Base-by-base conservation (phyloP, 2,888 invertebrate genomes). In the Tachystola acroxantha region DNA sequence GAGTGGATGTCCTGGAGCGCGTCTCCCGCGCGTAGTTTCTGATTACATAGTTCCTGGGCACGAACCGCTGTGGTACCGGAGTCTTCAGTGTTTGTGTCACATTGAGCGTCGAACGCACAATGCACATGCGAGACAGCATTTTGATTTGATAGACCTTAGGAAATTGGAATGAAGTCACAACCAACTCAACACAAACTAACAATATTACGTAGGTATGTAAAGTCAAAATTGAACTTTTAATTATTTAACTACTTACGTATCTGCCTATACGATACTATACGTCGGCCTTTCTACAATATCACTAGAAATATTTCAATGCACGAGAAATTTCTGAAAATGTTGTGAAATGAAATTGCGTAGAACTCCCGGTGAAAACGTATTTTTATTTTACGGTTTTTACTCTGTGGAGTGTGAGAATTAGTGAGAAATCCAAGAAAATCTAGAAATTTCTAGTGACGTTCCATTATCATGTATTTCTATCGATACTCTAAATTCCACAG, bases 11-110 rank as follows among this genome's bases (percentile, higher is more conserved):
- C 33, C 74, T 68, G 22, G 79, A 59, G 10, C 85, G 72, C n/a
- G 88, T 64, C 40, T 90, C 90, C 10, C 88, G 77, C 4, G 89
- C 82, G 65, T 89, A 90, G 39, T 81, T 88, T 53, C 91, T 74
- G 34, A 88, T 55, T n/a, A 84, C 62, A 62, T 85, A 80, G 49
- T 86, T 86, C 52, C 68, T 77, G 3, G 88, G 85, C 19, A 85
- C 65, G 32, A 78, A 71, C 50, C 73, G 77, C 52, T 82, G 81
- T 7, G 86, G 76, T 20, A 82, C 72, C 24, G 85, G 80, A 29
- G 76, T 63, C 53, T 72, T 80, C 22, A 88, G 51, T 7, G 68
- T 57, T 34, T 80, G 75, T 7, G 76, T 60, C 25, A 79, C 53
- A 48, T 64, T 77, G 34, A 80, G 51, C 25, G 66, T 50, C 9